A percentile compares a stretch with the other conserved stretches of the same genome.
phyloP scores from a whole-genome alignment of 2,113 vertebrate species.

The Colistium nudipinnis region DNA sequence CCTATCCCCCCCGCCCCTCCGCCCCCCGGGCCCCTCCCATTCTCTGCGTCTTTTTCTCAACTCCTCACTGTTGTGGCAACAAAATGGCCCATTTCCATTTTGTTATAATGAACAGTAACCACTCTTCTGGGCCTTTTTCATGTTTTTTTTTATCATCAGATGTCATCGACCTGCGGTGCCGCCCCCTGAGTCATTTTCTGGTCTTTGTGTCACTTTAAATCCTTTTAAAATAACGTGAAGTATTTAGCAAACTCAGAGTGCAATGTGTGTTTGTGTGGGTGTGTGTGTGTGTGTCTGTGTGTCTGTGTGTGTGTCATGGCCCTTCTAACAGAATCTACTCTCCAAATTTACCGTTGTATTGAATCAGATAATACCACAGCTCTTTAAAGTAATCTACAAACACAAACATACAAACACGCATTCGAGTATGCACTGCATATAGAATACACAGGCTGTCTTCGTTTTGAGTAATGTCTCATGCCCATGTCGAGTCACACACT shows the following conservation, averaged over 20 bases:
- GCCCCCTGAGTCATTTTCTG: not conserved
- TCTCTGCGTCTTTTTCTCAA: conserved; percentile 24
- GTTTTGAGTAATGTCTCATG: not conserved
- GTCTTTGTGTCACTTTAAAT: not conserved
- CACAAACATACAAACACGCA: not conserved
- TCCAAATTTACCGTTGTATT: not conserved
- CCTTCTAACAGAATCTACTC: not conserved
- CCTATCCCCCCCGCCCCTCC: conserved; percentile 1
- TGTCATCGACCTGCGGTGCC: not conserved
- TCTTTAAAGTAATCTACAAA: not conserved
- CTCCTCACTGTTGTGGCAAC: conserved; percentile 27
- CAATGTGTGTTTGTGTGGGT: not conserved
- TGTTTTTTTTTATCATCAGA: conserved; percentile 45
- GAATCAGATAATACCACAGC: not conserved
- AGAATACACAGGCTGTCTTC: not conserved
- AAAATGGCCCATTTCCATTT: conserved; percentile 57
- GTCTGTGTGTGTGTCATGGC: not conserved
- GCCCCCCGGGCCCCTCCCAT: not conserved
- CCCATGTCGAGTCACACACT: conserved; percentile 24
- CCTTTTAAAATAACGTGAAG: not conserved
- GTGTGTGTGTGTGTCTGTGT: not conserved
- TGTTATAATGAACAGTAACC: conserved; percentile 52
- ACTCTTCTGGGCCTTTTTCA: conserved; percentile 35
- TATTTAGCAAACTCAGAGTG: not conserved
- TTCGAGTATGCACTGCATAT: not conserved